A percentile compares a stretch with the other conserved stretches of the same genome.
phyloP scores from a whole-genome alignment of 2,888 invertebrate genomes.

The Orthosia incerta region DNA sequence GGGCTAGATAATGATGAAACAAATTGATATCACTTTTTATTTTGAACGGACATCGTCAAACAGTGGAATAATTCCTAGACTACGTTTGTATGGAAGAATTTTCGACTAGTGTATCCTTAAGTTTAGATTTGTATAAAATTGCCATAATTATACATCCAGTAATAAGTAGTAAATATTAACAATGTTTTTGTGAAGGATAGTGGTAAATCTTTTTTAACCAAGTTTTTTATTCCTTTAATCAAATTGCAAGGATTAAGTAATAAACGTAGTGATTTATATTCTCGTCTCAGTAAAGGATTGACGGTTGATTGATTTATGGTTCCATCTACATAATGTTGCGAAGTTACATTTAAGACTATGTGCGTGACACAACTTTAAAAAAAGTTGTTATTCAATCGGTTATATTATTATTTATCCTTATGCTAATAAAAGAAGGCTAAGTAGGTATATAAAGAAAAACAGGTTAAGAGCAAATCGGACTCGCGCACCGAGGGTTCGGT shows the following conservation, averaged over 20 bases:
- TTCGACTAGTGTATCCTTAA: too few relatives aligned
- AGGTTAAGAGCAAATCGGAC: too few relatives aligned
- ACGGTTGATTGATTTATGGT: slow-evolving; percentile 45
- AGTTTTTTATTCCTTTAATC: not conserved
- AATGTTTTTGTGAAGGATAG: not conserved
- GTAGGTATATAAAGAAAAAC: too few relatives aligned
- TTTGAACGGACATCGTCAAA: too few relatives aligned
- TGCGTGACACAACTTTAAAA: slow-evolving; percentile 15
- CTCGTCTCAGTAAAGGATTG: slow-evolving; percentile 8
- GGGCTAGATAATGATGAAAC: too few relatives aligned
- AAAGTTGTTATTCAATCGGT: not conserved
- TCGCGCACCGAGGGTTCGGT: too few relatives aligned
- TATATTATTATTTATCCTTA: slow-evolving; percentile 23
- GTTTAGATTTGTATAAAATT: too few relatives aligned
- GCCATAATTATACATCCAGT: too few relatives aligned
- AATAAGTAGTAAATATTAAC: too few relatives aligned
- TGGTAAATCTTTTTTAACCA: not conserved
- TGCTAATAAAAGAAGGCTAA: not conserved
- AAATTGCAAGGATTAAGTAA: slow-evolving; percentile 17
- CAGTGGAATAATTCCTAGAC: too few relatives aligned
- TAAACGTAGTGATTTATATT: slow-evolving; percentile 31
- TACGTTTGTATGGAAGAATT: too few relatives aligned
- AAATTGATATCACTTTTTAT: too few relatives aligned
- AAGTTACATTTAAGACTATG: not conserved
- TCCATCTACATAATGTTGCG: slow-evolving; percentile 21